Percentiles rank a stretch among this genome's conserved stretches.
Evolutionary conservation across 2,888 invertebrate species (phyloP).

Genomic region (Callosobruchus maculatus): DNA sequence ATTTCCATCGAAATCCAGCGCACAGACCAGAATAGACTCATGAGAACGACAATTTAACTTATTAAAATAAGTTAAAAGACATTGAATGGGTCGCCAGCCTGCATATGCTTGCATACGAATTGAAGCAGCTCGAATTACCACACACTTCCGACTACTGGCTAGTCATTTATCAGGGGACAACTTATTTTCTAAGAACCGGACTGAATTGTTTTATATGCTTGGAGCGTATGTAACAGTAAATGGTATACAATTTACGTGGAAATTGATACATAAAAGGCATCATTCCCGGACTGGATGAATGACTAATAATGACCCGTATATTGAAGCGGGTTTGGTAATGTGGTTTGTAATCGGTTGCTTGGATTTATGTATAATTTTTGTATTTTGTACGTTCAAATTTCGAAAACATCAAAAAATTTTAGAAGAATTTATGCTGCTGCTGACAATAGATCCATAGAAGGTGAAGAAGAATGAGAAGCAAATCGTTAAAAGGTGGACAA

Average conservation of each 20-base stretch:
- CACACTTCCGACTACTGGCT: neutral
- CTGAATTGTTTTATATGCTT: neutral
- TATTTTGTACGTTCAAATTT: no score
- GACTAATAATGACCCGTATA: neutral
- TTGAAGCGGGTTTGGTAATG: neutral
- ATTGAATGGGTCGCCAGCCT: neutral
- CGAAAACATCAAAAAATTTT: no score
- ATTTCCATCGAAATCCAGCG: neutral
- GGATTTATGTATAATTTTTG: no score
- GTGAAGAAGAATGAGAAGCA: no score
- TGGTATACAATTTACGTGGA: neutral
- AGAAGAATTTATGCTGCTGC: no score
- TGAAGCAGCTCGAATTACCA: no score
- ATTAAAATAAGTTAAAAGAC: neutral
- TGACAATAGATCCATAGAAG: no score
- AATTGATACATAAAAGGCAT: neutral
- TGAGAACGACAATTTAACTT: neutral
- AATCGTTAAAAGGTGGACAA: no score
- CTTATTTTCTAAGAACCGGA: neutral
- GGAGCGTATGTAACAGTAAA: neutral
- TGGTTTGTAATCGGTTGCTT: no score
- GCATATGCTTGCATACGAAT: neutral
- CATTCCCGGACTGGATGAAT: neutral
- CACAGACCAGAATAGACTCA: neutral
- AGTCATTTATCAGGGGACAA: neutral